Conservation (phyloP, 2,113 vertebrate species). For the Mormyrus lacerda region DNA sequence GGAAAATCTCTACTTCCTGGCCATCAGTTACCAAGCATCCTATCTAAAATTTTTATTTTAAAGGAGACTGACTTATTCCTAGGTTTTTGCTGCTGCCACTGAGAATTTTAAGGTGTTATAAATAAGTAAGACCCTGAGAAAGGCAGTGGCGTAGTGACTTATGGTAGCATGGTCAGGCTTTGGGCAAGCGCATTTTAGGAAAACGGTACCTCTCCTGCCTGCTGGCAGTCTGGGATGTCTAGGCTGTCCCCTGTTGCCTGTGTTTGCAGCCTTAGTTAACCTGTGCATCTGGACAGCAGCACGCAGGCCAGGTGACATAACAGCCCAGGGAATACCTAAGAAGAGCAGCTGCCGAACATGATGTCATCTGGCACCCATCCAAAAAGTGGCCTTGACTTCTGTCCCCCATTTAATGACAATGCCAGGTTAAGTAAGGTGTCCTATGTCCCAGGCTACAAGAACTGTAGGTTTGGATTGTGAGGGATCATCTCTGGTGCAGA, state of each 20-base stretch:
- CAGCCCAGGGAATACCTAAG: conserved; percentile 7
- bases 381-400: not conserved
- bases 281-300: not conserved
- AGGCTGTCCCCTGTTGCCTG: not conserved
- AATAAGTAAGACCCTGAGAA: not conserved
- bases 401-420: not conserved
- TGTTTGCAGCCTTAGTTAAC: not conserved
- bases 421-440: not conserved
- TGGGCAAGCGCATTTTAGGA: not conserved
- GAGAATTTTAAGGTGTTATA: not conserved
- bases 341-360: not conserved
- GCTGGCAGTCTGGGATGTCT: not conserved
- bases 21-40: not conserved
- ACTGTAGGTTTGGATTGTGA: not conserved
- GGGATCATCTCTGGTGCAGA: not conserved
- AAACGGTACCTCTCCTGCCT: not conserved
- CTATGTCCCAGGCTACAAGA: not conserved
- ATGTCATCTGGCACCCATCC: not conserved
- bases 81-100: not conserved
- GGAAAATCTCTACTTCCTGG: not conserved
- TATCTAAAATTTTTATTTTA: not conserved
- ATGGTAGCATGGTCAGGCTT: not conserved
- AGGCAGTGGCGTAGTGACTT: not conserved
- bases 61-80: not conserved
- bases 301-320: not conserved